Evolutionary conservation across 2,113 vertebrate genomes (phyloP), one percentile per base, ranked within the genome.

Genomic region (Otus sunia): DNA sequence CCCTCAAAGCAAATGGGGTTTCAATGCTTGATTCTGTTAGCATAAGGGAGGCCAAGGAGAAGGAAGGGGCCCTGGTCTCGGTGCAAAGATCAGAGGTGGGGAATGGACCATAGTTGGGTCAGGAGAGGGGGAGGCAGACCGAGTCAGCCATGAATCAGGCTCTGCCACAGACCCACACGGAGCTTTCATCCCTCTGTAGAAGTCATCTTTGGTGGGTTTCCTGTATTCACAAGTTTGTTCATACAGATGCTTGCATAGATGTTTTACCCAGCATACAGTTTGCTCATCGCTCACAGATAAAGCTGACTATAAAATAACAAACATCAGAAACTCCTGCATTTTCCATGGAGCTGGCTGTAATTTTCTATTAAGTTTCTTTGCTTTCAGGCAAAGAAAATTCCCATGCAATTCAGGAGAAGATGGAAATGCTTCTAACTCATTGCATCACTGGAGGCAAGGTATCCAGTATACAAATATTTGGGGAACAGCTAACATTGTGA

Each of bases 1-100:
- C 14, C 39, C 29, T 59, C n/a, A 53, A 34, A 55, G 19, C 47
- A 43, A 49, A 37, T 30, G 45, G 39, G 11, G 9, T 90, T 56
- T 68, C 39, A 50, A 1, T 41, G 18, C 55, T 69, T n/a, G 15
- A n/a, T n/a, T 43, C 39, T 72, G 30, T 72, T 29, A 30, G 36
- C 19, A 2, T 34, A 15, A 84, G 34, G 34, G 62, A 75, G n/a
- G 60, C 14, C 4, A 15, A 36, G 58, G 49, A 25, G 78, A 34
- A 36, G 60, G 34, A 60, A 32, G 37, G 15, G 20, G 14, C 66
- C 0, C 0, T 43, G 52, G 14, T 37, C 36, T 43, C 2, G 0
- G 20, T 55, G 36, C 4, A 2, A 62, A n/a, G 53, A 45, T 49
- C 12, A 17, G 59, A 62, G 36, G n/a, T 50, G 12, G 22, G 34